Base-by-base conservation (phyloP, 2,888 invertebrate species). In the Aphidoletes aphidimyza region DNA sequence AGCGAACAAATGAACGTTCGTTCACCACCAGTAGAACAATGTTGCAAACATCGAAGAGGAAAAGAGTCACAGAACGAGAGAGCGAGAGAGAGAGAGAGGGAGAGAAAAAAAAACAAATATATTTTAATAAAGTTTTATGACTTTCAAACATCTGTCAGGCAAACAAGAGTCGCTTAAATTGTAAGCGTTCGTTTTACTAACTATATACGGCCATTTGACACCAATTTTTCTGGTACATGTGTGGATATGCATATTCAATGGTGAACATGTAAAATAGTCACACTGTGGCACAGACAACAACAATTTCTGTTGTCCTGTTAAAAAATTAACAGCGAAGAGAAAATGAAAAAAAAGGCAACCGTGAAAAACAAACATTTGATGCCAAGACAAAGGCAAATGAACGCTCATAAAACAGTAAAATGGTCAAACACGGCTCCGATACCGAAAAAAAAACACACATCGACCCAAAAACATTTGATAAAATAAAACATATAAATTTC, bases 111-210 rank as follows among this genome's bases (percentile, higher is more conserved):
- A 30, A 69, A 69, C 69, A 69, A 69, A 69, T 69, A 69, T 69
- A 69, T 69, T 69, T 69, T 69, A 69, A 69, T 69, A 69, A 83
- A 83, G 42, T 83, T 83, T 83, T 83, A 83, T 83, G 83, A 83
- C 26, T 83, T 83, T 83, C 42, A 42, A 83, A 83, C 83, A 83
- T 83, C 83, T 83, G 83, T 83, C 83, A 83, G 42, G 42, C 26
- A 22, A 83, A 69, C 69, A 69, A 69, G 69, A 69, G 69, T 14
- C 34, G 69, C 69, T 69, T 14, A 69, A 69, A 69, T 30, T 14
- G 69, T 69, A 69, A 69, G 69, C 69, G 69, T 34, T 69, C 30
- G n/a, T 69, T 69, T 69, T 19, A 11, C 69, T 5, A 47, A 47
- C 14, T 39, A 8, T 17, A 54, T 69, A 69, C 54, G 54, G n/a